Conservation (phyloP, 1,140 invertebrate species). For the Diabrotica virgifera region DNA sequence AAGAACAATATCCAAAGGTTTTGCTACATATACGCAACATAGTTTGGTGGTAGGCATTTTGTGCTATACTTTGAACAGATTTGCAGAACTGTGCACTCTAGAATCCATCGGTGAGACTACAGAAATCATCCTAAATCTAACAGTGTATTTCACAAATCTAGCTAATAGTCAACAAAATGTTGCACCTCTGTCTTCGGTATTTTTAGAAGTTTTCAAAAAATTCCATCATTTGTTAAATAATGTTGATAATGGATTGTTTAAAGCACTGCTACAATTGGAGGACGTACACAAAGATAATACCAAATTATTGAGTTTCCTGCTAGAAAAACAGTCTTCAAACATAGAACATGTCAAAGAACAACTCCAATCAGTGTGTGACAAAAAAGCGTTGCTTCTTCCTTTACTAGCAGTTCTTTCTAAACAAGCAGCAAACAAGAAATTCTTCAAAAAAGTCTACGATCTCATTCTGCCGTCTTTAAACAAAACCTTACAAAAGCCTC, state of each 20-base stretch:
- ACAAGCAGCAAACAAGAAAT: slow-evolving; percentile 45
- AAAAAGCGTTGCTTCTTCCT: slow-evolving; percentile 59
- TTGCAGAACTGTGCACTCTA: slow-evolving; percentile 15
- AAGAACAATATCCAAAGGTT: slow-evolving; percentile 10
- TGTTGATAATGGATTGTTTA: slow-evolving; percentile 53
- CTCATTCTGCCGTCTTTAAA: slow-evolving; percentile 57
- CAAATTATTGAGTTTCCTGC: slow-evolving; percentile 51
- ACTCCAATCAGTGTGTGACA: slow-evolving; percentile 44
- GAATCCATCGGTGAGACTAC: too few species aligned
- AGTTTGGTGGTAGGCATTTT: slow-evolving; percentile 19
- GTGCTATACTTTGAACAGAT: slow-evolving; percentile 24
- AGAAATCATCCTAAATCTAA: slow-evolving; percentile 16
- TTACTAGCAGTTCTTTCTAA: slow-evolving; percentile 52
- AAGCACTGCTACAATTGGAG: slow-evolving; percentile 44
- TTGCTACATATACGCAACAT: slow-evolving; percentile 10
- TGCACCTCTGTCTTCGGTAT: slow-evolving; percentile 16
- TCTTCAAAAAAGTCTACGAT: slow-evolving; percentile 53
- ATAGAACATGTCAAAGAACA: slow-evolving; percentile 50
- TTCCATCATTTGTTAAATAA: slow-evolving; percentile 56
- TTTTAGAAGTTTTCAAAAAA: slow-evolving; percentile 53
- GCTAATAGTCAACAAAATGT: slow-evolving; percentile 18
- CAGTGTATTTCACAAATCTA: slow-evolving; percentile 14
- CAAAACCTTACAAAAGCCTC: slow-evolving; percentile 61
- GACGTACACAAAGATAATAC: slow-evolving; percentile 51
- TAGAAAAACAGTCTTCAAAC: slow-evolving; percentile 51